A percentile compares a stretch with the other conserved stretches of the same genome.
Evolutionary conservation across 2,113 vertebrate species (phyloP).

Genomic region (Dicaeum eximium): DNA sequence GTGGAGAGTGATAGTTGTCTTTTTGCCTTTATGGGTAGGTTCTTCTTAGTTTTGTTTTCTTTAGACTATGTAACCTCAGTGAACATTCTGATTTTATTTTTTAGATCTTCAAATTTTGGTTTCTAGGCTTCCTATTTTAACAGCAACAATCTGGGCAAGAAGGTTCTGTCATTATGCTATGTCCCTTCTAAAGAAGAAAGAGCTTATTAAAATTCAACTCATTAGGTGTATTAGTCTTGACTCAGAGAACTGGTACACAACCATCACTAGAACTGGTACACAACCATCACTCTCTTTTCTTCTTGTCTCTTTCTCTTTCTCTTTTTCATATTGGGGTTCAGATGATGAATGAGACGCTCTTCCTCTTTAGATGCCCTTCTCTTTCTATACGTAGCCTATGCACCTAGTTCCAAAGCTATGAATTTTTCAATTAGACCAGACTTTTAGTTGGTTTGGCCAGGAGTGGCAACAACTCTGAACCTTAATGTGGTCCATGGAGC

Average conservation of each 20-base stretch:
- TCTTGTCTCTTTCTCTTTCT: background rate
- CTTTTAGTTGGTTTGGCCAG: background rate
- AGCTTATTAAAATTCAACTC: background rate
- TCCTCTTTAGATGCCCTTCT: background rate
- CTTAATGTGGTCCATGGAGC: accelerated
- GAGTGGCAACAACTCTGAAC: background rate
- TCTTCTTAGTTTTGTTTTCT: background rate
- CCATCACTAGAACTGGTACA: background rate
- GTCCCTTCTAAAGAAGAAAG: background rate
- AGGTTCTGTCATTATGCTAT: background rate
- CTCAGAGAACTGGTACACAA: background rate
- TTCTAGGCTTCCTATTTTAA: background rate
- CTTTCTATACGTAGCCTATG: background rate
- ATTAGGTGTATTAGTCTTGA: background rate
- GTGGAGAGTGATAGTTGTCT: background rate
- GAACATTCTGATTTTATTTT: background rate
- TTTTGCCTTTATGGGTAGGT: background rate
- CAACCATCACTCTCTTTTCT: background rate
- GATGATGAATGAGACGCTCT: background rate
- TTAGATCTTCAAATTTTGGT: background rate
- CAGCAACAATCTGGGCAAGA: background rate
- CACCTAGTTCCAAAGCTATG: background rate
- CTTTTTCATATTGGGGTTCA: background rate
- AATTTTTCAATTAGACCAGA: background rate
- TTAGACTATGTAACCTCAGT: background rate